Evolutionary conservation across 2,888 invertebrate genomes (phyloP), one percentile per base, ranked within the genome.

Genomic region (Zygogramma bicolorata): DNA sequence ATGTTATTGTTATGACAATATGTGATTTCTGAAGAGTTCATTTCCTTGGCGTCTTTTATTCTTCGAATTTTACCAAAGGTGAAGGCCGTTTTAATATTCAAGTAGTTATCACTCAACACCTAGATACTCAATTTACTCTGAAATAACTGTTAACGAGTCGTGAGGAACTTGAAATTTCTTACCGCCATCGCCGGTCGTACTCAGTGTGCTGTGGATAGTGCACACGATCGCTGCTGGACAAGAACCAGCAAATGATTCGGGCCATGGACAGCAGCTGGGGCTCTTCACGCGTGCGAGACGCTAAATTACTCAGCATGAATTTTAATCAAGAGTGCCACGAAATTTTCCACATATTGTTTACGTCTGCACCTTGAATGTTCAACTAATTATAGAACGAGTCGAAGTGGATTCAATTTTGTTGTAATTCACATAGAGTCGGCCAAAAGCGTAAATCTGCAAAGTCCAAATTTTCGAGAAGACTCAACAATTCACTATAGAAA

Each of bases 261-360:
- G 61, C 71, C 70, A 66, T 62, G 70, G 59, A 68, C 61, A 70
- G 58, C 76, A 72, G 75, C 75, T 75, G 74, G 67, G 18, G 42
- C 58, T 71, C 49, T 70, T 69, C 70, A 75, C 75, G 75, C 72
- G 60, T 65, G 70, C 70, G 66, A 68, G 67, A 66, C 68, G 74
- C 74, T 77, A 81, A 80, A 80, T 79, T 76, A 72, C 67, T 75
- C 74, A 66, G 46, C 73, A 70, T 71, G 76, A 75, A 80, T 80
- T 77, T 79, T 73, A 76, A 80, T 79, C 71, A 75, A 74, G 65
- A 61, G 58, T 68, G 59, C 61, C 53, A 61, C 46, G 69, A 75
- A 71, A 73, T 73, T 15, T 73, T 68, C 75, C 68, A 49, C 72
- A 68, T 68, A 62, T 61, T 57, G 58, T 70, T 66, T 62, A 69